Evolutionary conservation across 2,113 vertebrate genomes (phyloP), one percentile per base, ranked within the genome.

Genomic region (Gila orcuttii): DNA sequence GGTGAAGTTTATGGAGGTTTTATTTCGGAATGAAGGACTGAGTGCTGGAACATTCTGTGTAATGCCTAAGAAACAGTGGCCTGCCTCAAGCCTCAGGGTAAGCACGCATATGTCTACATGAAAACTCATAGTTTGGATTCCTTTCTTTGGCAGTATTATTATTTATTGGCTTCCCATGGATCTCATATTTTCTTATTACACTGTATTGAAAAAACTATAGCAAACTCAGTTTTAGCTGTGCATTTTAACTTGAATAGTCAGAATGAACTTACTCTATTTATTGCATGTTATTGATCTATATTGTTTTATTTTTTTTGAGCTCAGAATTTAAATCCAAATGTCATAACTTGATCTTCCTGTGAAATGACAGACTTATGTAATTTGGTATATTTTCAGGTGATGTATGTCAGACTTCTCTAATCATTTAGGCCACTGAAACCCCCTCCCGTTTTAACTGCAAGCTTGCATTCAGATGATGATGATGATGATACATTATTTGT

Each of bases 21-120:
- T 92, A 57, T 99, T 97, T 91, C 94, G 89, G 89, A 99, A 99
- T 31, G 93, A 96, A 28, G 97, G 97, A 21, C 87, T 92, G 77
- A 96, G 94, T 3, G 0, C 87, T 0, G 97, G 96, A 64, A 96
- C 90, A 11, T 99, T 99, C 93, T 97, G 94, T 59, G 89, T 99
- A 12, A 95, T 97, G 90, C 94, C 97, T 0, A 95, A 95, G 79
- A 92, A 89, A 19, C 90, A 90, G 87, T 98, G 96, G 95, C 95
- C 97, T 1, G 91, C 94, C 0, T 90, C 94, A 0, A 91, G 95
- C 84, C 95, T 96, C 10, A 90, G 90, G 94, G 98, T 99, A 92
- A 95, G 52, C 33, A 60, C 21, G 93, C 87, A 74, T 60, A 83
- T 59, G 1, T 33, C 3, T 0, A 59, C 33, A 4, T 77, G 6